Conservation (phyloP, 64 coral and sea anemone species). For the Porites australiensis region DNA sequence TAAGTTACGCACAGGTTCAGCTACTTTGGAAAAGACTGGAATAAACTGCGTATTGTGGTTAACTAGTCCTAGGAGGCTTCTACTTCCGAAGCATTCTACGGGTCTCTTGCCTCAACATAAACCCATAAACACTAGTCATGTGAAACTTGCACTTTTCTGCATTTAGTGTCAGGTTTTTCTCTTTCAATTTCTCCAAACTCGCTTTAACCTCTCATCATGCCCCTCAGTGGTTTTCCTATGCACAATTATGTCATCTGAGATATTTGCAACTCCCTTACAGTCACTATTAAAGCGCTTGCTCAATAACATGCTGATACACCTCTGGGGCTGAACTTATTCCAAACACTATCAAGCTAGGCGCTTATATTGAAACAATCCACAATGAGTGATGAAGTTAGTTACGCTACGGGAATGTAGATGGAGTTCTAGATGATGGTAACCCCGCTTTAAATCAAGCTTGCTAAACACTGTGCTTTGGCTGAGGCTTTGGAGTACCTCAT, state of each 20-base stretch:
- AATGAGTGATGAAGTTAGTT: conserved; percentile 25
- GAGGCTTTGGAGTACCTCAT: conserved; percentile 31
- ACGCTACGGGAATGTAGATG: neutral
- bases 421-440: neutral
- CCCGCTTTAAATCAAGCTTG: neutral
- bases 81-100: conserved; percentile 21
- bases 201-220: neutral
- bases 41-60: conserved; percentile 50
- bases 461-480: conserved; percentile 3
- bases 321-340: conserved; percentile 10
- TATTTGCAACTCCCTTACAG: conserved; percentile 1
- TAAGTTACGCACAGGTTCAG: neutral
- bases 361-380: conserved; percentile 13
- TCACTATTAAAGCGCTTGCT: conserved; percentile 1
- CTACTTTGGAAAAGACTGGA: neutral
- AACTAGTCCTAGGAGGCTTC: conserved; percentile 35
- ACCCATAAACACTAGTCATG: conserved; percentile 52
- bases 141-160: neutral
- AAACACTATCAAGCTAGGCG: conserved; percentile 40
- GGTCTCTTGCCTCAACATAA: too few relatives aligned
- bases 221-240: conserved; percentile 19
- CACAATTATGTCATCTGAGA: conserved; percentile 48
- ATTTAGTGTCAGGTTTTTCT: conserved; percentile 44
- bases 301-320: conserved; percentile 10
- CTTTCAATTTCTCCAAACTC: conserved; percentile 14